Evolutionary conservation across 2,888 invertebrate species (phyloP).

Genomic region (Acleris sparsana): DNA sequence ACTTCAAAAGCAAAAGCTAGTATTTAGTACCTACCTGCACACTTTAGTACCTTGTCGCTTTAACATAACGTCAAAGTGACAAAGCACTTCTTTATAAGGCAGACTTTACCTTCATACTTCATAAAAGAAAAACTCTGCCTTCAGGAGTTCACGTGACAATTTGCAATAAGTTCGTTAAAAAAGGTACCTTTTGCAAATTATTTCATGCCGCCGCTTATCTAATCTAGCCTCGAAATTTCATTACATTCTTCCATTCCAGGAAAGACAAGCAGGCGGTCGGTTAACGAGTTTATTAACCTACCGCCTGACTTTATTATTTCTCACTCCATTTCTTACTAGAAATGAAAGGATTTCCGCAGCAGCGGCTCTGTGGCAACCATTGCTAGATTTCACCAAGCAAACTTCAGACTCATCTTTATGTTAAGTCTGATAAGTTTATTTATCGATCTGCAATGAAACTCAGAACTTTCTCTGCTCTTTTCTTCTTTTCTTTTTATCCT

Average conservation of each 20-base stretch:
- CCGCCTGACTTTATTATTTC: slow-evolving; percentile 24
- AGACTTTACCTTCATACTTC: no score
- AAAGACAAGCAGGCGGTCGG: slow-evolving; percentile 17
- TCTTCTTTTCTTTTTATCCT: no score
- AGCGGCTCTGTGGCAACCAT: slow-evolving; percentile 12
- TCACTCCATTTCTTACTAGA: slow-evolving; percentile 21
- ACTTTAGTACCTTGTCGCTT: no score
- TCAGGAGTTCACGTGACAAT: no score
- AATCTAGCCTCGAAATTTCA: slow-evolving; percentile 19
- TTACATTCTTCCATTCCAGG: slow-evolving; percentile 11
- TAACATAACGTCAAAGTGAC: no score
- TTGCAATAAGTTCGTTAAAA: no score
- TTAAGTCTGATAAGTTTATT: slow-evolving; percentile 1
- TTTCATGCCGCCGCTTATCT: slow-evolving; percentile 5
- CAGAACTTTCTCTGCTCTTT: not conserved
- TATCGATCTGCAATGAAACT: not conserved
- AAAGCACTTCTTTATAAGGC: no score
- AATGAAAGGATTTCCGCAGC: slow-evolving; percentile 22
- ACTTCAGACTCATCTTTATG: slow-evolving; percentile 7
- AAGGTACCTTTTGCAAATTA: not conserved
- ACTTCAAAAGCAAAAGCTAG: no score
- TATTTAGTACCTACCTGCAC: no score
- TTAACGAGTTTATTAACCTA: slow-evolving; percentile 35
- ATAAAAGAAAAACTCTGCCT: no score
- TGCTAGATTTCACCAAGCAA: slow-evolving; percentile 12